A percentile compares a stretch with the other conserved stretches of the same genome.
Evolutionary conservation across 1,140 invertebrate species (phyloP).

Genomic region (Pogonognathellus flavescens): DNA sequence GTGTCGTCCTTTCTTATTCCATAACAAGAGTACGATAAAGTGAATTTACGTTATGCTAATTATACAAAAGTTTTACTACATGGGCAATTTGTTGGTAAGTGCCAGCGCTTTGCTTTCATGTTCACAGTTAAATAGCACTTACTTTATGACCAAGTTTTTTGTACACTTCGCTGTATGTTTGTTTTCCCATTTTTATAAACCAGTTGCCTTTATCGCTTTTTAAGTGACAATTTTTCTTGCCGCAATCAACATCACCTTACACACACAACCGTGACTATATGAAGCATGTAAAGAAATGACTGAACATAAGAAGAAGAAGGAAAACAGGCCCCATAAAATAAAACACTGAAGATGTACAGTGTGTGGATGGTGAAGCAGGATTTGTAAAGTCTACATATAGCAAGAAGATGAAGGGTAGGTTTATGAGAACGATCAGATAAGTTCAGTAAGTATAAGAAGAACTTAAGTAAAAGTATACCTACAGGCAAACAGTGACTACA

Average conservation of each 20-base stretch:
- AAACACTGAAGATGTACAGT: too few species aligned
- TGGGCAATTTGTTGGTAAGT: conserved; percentile 11
- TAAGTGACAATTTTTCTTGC: conserved; percentile 49
- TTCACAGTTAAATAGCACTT: conserved; percentile 36
- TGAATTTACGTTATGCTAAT: conserved; percentile 4
- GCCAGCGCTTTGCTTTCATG: conserved; percentile 34
- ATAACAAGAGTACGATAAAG: background rate
- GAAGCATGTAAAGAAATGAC: too few species aligned
- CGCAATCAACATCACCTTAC: conserved; percentile 13
- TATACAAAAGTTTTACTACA: conserved; percentile 15
- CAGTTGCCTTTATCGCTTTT: conserved; percentile 50
- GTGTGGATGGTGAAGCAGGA: too few species aligned
- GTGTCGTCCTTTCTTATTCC: background rate
- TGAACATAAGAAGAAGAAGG: too few species aligned
- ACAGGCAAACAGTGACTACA: too few species aligned
- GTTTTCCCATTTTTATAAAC: conserved; percentile 44
- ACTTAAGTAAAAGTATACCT: too few species aligned
- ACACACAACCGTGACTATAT: too few species aligned
- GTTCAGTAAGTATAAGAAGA: too few species aligned
- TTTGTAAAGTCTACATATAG: too few species aligned
- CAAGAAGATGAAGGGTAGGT: too few species aligned
- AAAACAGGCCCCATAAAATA: too few species aligned
- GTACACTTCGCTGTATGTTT: conserved; percentile 3
- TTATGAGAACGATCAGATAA: too few species aligned
- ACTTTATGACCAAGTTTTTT: conserved; percentile 23